Evolutionary conservation across 2,113 vertebrate genomes (phyloP), one percentile per base, ranked within the genome.

Genomic region (Lepisosteus osseus): DNA sequence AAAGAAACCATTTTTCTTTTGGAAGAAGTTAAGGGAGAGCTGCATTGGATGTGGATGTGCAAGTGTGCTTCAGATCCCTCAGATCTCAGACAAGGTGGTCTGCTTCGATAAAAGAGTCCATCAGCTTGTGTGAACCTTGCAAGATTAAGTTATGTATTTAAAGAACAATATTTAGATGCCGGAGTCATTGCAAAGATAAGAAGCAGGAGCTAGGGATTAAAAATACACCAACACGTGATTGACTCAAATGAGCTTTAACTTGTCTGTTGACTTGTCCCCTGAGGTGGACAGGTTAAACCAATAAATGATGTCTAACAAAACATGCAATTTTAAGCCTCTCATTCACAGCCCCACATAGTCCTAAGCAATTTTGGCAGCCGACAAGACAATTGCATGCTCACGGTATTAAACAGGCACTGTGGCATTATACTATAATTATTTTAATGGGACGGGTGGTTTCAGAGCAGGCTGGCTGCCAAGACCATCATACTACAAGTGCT

Each of bases 381-480:
- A 59, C 57, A n/a, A 59, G 57, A 59, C 57, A 59, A 59, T 15
- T 11, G 57, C 57, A 59, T 4, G 57, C 12, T 59, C 56, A 8
- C n/a, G n/a, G 56, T n/a, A 13, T 13, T 29, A 29, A 4, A 6
- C 14, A 4, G 3, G 5, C 57, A 13, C 57, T 15, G 57, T 13
- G 57, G 57, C 57, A n/a, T n/a, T 59, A 59, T n/a, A 2, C 57
- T 59, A 13, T 59, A 59, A 59, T 59, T 59, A 59, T n/a, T 59
- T 4, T 59, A 59, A 59, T 59, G 57, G 57, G 14, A 29, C 29
- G 29, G 29, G 29, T 29, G 57, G 9, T 59, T 13, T 13, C 57
- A 13, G n/a, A 59, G 9, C 14, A 11, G 57, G 57, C 4, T 13
- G 2, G 57, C 13, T 59, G 57, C 57, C 57, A 59, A n/a, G 9